Conservation (phyloP, 1,140 invertebrate genomes). For the Zaprionus camerounensis region DNA sequence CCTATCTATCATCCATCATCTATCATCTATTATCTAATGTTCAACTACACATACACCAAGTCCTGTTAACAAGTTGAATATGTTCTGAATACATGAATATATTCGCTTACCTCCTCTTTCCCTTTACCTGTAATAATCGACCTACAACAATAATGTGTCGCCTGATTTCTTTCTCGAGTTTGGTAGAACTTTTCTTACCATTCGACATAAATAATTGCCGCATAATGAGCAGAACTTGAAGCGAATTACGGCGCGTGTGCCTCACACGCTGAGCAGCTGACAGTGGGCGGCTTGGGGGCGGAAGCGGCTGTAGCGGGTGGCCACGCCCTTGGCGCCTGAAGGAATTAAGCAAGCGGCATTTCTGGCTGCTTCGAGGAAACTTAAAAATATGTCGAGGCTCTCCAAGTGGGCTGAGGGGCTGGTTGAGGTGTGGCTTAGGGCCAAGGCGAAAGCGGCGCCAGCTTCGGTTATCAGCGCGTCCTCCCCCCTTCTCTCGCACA, state of each 20-base stretch:
- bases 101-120: no score
- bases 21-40: neutral
- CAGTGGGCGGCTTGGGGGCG: neutral
- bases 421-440: constrained; percentile 10
- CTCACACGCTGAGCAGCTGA: constrained; percentile 47
- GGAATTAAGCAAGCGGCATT: constrained; percentile 17
- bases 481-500: neutral
- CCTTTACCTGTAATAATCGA: constrained; percentile 6
- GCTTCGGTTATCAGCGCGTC: constrained; percentile 38
- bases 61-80: no score
- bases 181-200: constrained; percentile 48
- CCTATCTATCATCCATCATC: no score
- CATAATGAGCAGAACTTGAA: constrained; percentile 78
- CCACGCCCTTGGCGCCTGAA: constrained; percentile 49
- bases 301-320: constrained; percentile 4
- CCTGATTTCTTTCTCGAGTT: constrained; percentile 52
- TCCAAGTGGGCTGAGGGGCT: neutral
- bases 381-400: constrained; percentile 67
- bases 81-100: no score
- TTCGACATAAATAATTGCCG: constrained; percentile 77
- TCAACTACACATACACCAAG: neutral
- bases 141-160: constrained; percentile 4
- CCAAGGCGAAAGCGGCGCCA: constrained; percentile 24
- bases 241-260: constrained; percentile 72
- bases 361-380: constrained; percentile 34